A percentile compares a stretch with the other conserved stretches of the same genome.
These are phyloP conservation scores for Myiozetetes cayanensis DNA, from an alignment of 2,113 vertebrate species.

Conservation along the genomic window DNA sequence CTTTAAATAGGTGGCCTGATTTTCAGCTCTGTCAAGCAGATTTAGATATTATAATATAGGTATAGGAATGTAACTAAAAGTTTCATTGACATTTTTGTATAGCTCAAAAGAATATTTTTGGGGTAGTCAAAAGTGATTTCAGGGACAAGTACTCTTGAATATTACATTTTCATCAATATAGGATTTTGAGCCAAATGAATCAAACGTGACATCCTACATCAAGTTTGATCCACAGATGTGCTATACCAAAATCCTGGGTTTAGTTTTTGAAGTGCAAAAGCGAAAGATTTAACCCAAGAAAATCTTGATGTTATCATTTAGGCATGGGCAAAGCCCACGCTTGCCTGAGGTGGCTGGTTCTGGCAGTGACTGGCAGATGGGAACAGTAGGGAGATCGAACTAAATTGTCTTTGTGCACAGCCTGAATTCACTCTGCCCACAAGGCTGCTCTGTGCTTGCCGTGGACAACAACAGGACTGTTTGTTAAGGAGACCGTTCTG, in stretches of 20 bases:
- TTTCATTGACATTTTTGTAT: neutral
- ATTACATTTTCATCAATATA: neutral
- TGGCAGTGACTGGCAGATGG: neutral
- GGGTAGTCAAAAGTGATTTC: neutral
- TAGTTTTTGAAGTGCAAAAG: neutral
- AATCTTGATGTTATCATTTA: neutral
- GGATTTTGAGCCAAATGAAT: neutral
- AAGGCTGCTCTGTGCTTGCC: neutral
- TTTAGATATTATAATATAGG: neutral
- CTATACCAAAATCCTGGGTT: neutral
- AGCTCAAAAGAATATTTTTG: neutral
- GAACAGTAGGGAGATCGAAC: neutral
- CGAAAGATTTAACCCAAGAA: neutral
- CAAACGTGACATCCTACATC: fast-evolving
- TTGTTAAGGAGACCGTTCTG: neutral
- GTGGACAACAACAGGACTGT: fast-evolving
- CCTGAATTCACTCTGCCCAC: fast-evolving
- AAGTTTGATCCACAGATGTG: neutral
- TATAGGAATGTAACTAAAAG: neutral
- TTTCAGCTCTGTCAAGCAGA: neutral
- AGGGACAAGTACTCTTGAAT: neutral
- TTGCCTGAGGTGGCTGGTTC: neutral
- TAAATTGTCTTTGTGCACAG: neutral
- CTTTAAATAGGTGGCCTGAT: neutral
- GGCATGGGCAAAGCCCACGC: neutral